Base-by-base conservation (phyloP, 2,797 vertebrate genomes). In the Philypnodon macrostomus region DNA sequence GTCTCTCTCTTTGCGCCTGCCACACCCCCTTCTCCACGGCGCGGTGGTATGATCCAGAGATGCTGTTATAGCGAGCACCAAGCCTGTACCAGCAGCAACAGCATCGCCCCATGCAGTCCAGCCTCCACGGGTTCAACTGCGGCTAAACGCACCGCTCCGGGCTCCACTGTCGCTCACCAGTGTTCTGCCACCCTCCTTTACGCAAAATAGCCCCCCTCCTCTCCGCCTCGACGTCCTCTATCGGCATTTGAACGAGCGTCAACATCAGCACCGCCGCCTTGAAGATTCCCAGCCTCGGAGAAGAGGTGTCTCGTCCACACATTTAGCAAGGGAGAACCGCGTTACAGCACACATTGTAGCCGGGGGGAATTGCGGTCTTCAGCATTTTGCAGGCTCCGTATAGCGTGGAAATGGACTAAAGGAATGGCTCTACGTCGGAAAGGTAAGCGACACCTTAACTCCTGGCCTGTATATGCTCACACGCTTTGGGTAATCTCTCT, bases 31-130 rank as follows among this genome's bases (percentile, higher is more conserved):
- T 56, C 76, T 77, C 73, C 56, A 63, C 67, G 61, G 79, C 62
- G 63, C 73, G 84, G 80, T 91, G 89, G 88, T 91, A 89, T 53
- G 79, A 83, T 89, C 89, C 88, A 39, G 60, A 67, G 82, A 85
- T 67, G 79, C 84, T 82, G 88, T 86, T 89, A 82, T 80, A 87
- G 85, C 84, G 85, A 81, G 80, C 78, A 8, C 75, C 71, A 76
- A 83, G 83, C 63, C 70, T 76, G 41, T 44, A 30, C 41, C 79
- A 53, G 46, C 83, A 55, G 77, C 80, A 58, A 55, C 77, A 84
- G 75, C 81, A 71, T 48, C 83, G 46, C 33, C 72, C 72, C 63
- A 49, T 56, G 47, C 41, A 44, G 26, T 44, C 33, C 75, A 53
- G 73, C 71, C 58, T 75, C 72, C 42, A 70, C 58, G 71, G 73